phyloP scores from a whole-genome alignment of 2,888 invertebrate species.

The Epirrita christyi region DNA sequence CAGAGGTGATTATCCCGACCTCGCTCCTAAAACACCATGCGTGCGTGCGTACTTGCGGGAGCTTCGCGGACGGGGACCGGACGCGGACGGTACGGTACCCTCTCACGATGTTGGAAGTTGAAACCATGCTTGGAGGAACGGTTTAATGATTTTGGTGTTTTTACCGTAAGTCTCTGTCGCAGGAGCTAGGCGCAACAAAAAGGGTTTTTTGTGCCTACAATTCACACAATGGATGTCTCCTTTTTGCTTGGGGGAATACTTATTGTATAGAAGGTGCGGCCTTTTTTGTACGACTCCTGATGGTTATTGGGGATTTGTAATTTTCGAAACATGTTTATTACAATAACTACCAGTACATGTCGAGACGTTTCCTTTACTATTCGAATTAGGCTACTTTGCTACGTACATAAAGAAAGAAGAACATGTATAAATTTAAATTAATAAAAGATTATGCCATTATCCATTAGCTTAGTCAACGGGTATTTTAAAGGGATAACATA shows the following conservation, averaged over 20 bases:
- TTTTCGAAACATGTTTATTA: constrained; percentile 44
- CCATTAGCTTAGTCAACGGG: background rate
- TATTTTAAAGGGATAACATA: background rate
- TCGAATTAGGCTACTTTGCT: no score
- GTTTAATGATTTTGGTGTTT: background rate
- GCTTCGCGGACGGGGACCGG: constrained; percentile 54
- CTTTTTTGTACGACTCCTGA: constrained; percentile 50
- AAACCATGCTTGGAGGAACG: constrained; percentile 60
- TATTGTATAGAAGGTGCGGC: constrained; percentile 58
- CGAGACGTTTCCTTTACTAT: no score
- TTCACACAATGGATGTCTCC: constrained; percentile 68
- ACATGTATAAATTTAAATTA: no score
- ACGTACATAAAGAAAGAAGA: no score
- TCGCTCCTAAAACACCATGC: constrained; percentile 72
- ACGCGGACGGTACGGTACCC: constrained; percentile 41
- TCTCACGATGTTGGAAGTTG: constrained; percentile 21
- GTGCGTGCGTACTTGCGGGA: constrained; percentile 61
- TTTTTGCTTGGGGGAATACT: constrained; percentile 54
- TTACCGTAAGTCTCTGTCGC: background rate
- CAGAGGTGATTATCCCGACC: constrained; percentile 83
- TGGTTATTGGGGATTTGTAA: constrained; percentile 42
- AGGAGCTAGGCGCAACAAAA: constrained; percentile 50
- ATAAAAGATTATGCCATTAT: no score
- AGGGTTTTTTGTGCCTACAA: constrained; percentile 53
- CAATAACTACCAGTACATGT: background rate